Base-by-base conservation (phyloP, 2,888 invertebrate genomes). In the Philereme vetulata region DNA sequence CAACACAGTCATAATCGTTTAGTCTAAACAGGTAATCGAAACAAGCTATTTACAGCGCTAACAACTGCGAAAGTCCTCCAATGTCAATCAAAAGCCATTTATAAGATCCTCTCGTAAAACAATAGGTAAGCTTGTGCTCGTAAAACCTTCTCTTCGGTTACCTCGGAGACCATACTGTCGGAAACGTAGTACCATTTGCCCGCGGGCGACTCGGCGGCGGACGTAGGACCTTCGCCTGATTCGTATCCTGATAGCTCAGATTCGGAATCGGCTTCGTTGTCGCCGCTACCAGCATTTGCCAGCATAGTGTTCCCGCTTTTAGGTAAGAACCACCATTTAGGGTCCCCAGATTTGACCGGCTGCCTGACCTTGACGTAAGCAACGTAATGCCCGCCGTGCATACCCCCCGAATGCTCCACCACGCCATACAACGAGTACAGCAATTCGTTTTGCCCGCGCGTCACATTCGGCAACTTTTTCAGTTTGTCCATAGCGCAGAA, bases 101-200 rank as follows among this genome's bases (percentile, higher is more conserved):
- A 97, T 85, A 96, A 93, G 84, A 98, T 96, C 85, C 98, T 94
- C 88, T 99, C 98, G 86, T 99, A 99, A 90, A 99, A 99, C 43
- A 99, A 93, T 53, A 99, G 93, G 88, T 99, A 99, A 10, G 99
- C 99, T 87, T 99, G 97, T 62, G 96, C 96, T 71, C 94, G 93
- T 48, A 98, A 93, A 60, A 98, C 98, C 67, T 94, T 93, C 3
- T 95, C 94, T 84, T 98, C 97, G 58, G 94, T 93, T 33, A 97
- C 96, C 82, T 97, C 96, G 43, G 94, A 93, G 0, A 98, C 98
- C 77, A 95, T 94, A 60, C 96, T 96, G 90, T 99, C 99, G 59
- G 98, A 98, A 51, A 98, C 95, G 81, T 96, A 96, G 90, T 96
- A 99, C 99, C 99, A 99, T 76, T 95, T 95, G 8, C 97, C 97